Evolutionary conservation across 2,797 vertebrate species (phyloP).

Genomic region (Emydoidea blandingii): DNA sequence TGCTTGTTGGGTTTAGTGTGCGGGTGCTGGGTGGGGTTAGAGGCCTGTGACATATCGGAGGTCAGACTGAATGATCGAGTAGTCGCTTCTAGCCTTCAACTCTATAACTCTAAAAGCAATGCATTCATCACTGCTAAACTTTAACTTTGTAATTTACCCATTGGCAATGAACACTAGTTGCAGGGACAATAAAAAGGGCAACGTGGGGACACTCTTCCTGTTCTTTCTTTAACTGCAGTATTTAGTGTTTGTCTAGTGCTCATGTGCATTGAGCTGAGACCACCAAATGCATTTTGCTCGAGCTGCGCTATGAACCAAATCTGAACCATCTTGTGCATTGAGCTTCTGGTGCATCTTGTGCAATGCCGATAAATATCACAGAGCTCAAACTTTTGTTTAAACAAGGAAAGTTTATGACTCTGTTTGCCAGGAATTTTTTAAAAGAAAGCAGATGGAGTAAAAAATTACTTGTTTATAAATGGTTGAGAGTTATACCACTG

Average conservation of each 20-base stretch:
- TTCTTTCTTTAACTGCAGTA: not conserved
- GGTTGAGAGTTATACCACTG: not conserved
- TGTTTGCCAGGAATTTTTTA: slow-evolving; percentile 25
- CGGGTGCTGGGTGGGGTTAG: not conserved
- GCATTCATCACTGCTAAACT: slow-evolving; percentile 57
- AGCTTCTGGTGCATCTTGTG: not conserved
- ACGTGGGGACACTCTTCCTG: not conserved
- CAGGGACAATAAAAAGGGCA: slow-evolving; percentile 39
- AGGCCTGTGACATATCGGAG: not conserved
- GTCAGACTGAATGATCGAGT: not conserved
- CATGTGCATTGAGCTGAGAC: not conserved
- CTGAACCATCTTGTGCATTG: not conserved
- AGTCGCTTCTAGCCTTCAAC: not conserved
- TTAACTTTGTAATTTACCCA: slow-evolving; percentile 60
- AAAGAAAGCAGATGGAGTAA: not conserved
- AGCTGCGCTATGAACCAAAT: not conserved
- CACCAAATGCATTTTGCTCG: not conserved
- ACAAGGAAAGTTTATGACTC: not conserved
- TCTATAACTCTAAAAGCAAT: not conserved
- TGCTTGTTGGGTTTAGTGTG: not conserved
- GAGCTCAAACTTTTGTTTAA: slow-evolving; percentile 25
- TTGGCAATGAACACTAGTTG: slow-evolving; percentile 39
- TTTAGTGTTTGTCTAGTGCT: slow-evolving; percentile 41
- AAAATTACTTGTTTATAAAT: slow-evolving; percentile 8
- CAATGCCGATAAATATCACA: not conserved